A percentile compares a stretch with the other conserved stretches of the same genome.
Evolutionary conservation across 1,140 invertebrate genomes (phyloP).

Genomic region (Homarus americanus): DNA sequence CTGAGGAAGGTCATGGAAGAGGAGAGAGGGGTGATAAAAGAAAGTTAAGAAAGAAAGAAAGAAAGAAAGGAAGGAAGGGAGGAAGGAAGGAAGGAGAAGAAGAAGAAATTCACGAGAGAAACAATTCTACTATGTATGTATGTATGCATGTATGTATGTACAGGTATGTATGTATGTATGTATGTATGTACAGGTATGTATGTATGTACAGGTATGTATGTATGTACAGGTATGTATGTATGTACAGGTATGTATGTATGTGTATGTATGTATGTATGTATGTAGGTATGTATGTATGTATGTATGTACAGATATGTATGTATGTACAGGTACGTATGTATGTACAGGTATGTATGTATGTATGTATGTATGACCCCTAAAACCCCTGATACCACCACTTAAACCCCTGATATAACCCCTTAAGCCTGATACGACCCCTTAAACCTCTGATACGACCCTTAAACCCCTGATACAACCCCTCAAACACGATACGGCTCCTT

Average conservation of each 20-base stretch:
- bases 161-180: background rate
- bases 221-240: background rate
- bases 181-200: background rate
- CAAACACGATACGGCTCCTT: too few species aligned
- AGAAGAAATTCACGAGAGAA: too few species aligned
- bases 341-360: background rate
- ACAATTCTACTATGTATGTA: background rate
- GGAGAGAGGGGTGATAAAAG: too few species aligned
- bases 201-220: background rate
- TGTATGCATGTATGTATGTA: slow-evolving; percentile 2
- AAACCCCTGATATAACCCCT: too few species aligned
- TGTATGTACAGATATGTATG: background rate
- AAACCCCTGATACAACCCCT: too few species aligned
- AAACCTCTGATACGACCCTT: too few species aligned
- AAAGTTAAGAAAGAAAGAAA: too few species aligned
- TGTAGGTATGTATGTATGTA: slow-evolving; percentile 7
- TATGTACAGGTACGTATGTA: background rate
- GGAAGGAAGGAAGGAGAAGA: too few species aligned
- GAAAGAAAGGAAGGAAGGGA: too few species aligned
- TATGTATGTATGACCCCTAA: background rate
- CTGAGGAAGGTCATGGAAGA: too few species aligned
- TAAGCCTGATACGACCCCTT: too few species aligned
- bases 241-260: slow-evolving; percentile 34
- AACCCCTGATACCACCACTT: too few species aligned
- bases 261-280: slow-evolving; percentile 33